These are phyloP conservation scores for Spodoptera picta DNA, from an alignment of 2,888 invertebrate genomes.

Conservation along the genomic window DNA sequence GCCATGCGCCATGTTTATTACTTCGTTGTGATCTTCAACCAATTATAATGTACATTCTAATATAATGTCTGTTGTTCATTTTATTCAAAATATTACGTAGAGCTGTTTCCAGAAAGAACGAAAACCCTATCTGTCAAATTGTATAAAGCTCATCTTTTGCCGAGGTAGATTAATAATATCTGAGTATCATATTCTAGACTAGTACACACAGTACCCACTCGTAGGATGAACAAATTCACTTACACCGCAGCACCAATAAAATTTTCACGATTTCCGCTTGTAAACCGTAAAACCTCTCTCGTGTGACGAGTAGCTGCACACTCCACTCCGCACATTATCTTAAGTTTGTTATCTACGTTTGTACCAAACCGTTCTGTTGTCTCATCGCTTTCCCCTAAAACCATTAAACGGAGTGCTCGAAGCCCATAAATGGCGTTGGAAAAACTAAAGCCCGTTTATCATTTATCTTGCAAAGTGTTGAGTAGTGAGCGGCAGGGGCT, in stretches of 20 bases:
- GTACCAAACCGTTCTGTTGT: conserved; percentile 49
- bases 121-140: too few relatives aligned
- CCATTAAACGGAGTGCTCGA: conserved; percentile 62
- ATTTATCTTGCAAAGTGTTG: conserved; percentile 60
- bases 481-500: conserved; percentile 40
- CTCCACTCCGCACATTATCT: conserved; percentile 46
- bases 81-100: conserved; percentile 1
- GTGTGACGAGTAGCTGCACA: conserved; percentile 26
- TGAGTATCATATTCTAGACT: not conserved
- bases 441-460: conserved; percentile 59
- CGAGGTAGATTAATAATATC: not conserved
- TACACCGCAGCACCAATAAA: conserved; percentile 30
- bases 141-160: too few relatives aligned
- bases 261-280: conserved; percentile 33
- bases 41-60: conserved; percentile 60
- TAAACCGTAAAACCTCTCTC: conserved; percentile 45
- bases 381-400: conserved; percentile 55
- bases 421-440: conserved; percentile 53
- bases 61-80: conserved; percentile 48
- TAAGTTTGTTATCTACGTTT: conserved; percentile 38
- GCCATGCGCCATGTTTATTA: conserved; percentile 66
- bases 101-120: too few relatives aligned
- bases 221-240: conserved; percentile 31
- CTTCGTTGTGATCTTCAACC: conserved; percentile 54
- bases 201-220: not conserved